Evolutionary conservation across 2,113 vertebrate species (phyloP).

Genomic region (Corvus moneduloides): DNA sequence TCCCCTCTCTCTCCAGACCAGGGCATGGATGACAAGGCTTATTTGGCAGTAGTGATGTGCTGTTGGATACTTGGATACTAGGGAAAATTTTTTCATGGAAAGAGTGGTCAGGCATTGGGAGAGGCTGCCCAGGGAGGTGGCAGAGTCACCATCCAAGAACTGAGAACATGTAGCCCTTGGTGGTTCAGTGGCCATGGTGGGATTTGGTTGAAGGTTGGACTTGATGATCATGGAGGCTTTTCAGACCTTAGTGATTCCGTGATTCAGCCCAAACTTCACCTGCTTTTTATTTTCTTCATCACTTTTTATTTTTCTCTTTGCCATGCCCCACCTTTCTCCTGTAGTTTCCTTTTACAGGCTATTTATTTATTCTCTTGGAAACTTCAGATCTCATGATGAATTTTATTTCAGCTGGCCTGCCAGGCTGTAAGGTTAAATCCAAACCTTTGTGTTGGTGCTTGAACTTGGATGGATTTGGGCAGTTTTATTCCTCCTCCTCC

Average conservation of each 20-base stretch:
- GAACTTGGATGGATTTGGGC: neutral
- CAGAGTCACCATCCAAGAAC: neutral
- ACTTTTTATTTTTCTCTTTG: neutral
- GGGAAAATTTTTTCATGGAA: neutral
- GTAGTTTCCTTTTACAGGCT: neutral
- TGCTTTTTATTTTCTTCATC: neutral
- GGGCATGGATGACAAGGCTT: rapidly evolving
- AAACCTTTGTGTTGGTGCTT: neutral
- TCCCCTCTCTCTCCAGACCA: neutral
- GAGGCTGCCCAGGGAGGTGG: neutral
- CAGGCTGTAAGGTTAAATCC: neutral
- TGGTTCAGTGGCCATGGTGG: neutral
- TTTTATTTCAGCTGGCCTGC: neutral
- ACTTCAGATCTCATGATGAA: neutral
- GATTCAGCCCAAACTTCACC: neutral
- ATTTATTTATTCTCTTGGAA: neutral
- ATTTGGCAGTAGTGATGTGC: neutral
- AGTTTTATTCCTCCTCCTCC: neutral
- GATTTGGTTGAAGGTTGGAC: neutral
- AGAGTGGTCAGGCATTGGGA: neutral
- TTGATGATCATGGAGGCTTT: neutral
- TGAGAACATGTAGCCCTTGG: neutral
- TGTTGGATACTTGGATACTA: too few relatives aligned
- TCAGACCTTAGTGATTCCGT: neutral
- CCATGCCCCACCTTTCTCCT: neutral